Evolutionary conservation across 2,113 vertebrate genomes (phyloP).

Genomic region (Podarcis raffonei): DNA sequence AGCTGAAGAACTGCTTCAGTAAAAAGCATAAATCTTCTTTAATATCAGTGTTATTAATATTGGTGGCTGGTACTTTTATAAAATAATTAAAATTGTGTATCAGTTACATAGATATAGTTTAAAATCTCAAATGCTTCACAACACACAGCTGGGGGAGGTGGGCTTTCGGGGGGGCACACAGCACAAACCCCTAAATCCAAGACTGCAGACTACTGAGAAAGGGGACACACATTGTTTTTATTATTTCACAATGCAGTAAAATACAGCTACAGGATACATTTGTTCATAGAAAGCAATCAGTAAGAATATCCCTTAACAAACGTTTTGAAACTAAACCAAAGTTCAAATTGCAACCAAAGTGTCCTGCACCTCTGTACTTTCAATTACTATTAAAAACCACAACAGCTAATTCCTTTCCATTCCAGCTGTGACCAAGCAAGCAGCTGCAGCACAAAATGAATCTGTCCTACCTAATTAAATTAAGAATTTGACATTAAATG

Average conservation of each 20-base stretch:
- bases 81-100: not conserved
- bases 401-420: slow-evolving; percentile 19
- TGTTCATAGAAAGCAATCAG: slow-evolving; percentile 35
- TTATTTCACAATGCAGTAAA: not conserved
- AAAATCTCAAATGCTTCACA: not conserved
- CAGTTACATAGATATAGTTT: not conserved
- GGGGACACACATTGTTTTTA: not conserved
- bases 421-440: slow-evolving; percentile 58
- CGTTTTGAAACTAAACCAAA: slow-evolving; percentile 44
- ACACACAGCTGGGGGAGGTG: not conserved
- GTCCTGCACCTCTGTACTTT: slow-evolving; percentile 56
- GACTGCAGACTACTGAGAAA: not conserved
- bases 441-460: slow-evolving; percentile 62
- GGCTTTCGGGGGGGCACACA: no score
- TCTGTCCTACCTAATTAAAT: slow-evolving; percentile 61
- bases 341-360: slow-evolving; percentile 55
- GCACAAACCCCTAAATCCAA: slow-evolving; percentile 4
- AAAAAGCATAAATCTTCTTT: not conserved
- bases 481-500: slow-evolving; percentile 52
- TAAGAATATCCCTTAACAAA: slow-evolving; percentile 31
- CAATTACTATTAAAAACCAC: slow-evolving; percentile 64
- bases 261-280: slow-evolving; percentile 19
- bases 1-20: not conserved
- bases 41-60: not conserved
- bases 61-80: not conserved